These are phyloP conservation scores for Morphnarchus princeps DNA, from an alignment of 2,113 vertebrate genomes.

Conservation along the genomic window DNA sequence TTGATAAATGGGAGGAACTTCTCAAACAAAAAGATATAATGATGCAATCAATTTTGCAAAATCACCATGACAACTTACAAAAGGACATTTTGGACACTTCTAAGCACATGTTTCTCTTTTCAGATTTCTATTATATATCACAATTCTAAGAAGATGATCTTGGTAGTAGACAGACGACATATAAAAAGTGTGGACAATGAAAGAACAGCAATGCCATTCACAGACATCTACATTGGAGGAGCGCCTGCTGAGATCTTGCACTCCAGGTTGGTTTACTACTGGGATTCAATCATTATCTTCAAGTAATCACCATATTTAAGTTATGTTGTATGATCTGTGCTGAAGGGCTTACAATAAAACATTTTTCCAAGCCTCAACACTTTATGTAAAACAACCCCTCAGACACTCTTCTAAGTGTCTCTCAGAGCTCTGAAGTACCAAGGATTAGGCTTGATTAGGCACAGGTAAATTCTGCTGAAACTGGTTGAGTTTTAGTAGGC, in stretches of 20 bases:
- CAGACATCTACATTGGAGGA: constrained; percentile 93
- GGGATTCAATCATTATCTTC: neutral
- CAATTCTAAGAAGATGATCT: constrained; percentile 95
- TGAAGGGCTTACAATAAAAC: neutral
- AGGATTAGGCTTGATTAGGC: neutral
- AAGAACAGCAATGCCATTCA: constrained; percentile 88
- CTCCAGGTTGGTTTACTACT: constrained; percentile 75
- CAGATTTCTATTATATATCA: constrained; percentile 98
- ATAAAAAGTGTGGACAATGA: constrained; percentile 93
- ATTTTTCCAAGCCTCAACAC: neutral
- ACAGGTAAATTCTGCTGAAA: neutral
- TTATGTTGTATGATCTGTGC: neutral
- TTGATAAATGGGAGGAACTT: neutral
- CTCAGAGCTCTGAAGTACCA: neutral
- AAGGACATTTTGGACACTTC: neutral
- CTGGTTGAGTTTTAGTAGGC: neutral
- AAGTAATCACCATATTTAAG: neutral
- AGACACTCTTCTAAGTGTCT: neutral
- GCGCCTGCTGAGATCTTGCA: constrained; percentile 82
- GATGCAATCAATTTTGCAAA: neutral
- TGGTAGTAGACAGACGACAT: constrained; percentile 91
- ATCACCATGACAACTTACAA: neutral
- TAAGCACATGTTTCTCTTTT: constrained; percentile 2
- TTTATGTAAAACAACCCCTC: neutral
- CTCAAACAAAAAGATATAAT: neutral